Base-by-base conservation (phyloP, 2,888 invertebrate species). In the Serripes groenlandicus region DNA sequence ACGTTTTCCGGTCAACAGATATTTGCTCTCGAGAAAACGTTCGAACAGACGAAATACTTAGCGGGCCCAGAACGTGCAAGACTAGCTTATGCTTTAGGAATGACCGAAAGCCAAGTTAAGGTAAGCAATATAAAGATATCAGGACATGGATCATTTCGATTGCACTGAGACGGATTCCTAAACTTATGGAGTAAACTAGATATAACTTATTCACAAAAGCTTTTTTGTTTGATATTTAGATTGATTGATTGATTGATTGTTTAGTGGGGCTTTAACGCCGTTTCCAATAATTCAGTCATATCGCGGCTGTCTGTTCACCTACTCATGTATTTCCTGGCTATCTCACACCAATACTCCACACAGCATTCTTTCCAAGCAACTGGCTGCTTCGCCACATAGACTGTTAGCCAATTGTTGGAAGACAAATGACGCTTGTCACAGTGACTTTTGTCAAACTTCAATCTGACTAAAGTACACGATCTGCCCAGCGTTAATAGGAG, bases 81-180 rank as follows among this genome's bases (percentile, higher is more conserved):
- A 96, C 96, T 99, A 83, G 99, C 99, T 78, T 99, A 99, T 95
- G 99, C 99, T 92, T 96, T 99, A 91, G 99, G 99, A 95, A 99
- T 99, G 99, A 98, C 99, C 60, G 99, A 99, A 95, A 99, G 99
- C 81, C 99, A 99, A 97, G 99, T 99, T 88, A 99, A 99, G 98
- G 99, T 99, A 95, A 96, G 96, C 58, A 1, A n/a, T 5, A 62
- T 37, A 21, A 37, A 9, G 23, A 7, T 5, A 3, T 3, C 49
- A 49, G 21, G n/a, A n/a, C n/a, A n/a, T n/a, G n/a, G n/a, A n/a
- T n/a, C n/a, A n/a, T n/a, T n/a, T n/a, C n/a, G n/a, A n/a, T n/a
- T n/a, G n/a, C n/a, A n/a, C n/a, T n/a, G n/a, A n/a, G n/a, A n/a
- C n/a, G n/a, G n/a, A n/a, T n/a, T n/a, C n/a, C n/a, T n/a, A n/a